phyloP scores from a whole-genome alignment of 2,888 invertebrate species.

The Patella depressa region DNA sequence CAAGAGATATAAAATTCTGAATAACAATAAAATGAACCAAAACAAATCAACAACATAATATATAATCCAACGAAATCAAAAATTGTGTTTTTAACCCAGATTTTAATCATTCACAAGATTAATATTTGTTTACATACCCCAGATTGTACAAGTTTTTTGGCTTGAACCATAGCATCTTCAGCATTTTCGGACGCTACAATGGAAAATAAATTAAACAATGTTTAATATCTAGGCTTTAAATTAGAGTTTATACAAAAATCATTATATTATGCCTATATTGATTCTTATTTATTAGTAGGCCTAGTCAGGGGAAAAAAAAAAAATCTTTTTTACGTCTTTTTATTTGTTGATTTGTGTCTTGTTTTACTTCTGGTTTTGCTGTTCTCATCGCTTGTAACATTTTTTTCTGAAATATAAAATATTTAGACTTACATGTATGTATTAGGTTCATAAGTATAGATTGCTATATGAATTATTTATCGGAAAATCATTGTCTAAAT shows the following conservation, averaged over 20 bases:
- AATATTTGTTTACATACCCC: constrained; percentile 77
- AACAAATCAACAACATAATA: no score
- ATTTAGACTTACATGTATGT: no score
- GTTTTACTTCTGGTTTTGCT: constrained; percentile 91
- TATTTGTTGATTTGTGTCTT: constrained; percentile 77
- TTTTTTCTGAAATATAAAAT: constrained; percentile 79
- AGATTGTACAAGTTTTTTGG: constrained; percentile 92
- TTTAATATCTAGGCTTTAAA: no score
- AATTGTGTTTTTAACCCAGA: no score
- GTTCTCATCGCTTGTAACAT: constrained; percentile 84
- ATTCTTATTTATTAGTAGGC: no score
- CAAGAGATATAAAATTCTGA: not conserved
- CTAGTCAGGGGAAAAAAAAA: not conserved
- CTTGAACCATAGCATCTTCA: constrained; percentile 92
- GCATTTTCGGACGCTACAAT: constrained; percentile 59
- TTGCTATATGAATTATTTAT: no score
- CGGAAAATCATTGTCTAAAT: no score
- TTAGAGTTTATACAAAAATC: no score
- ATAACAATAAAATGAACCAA: not conserved
- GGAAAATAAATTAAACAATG: no score
- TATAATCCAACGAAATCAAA: no score
- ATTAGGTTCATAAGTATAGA: no score
- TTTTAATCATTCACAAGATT: not conserved
- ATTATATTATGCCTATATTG: no score
- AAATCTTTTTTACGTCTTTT: constrained; percentile 77